A percentile compares a stretch with the other conserved stretches of the same genome.
Conservation (phyloP, 2,888 invertebrate genomes). For the Andricus curvator region DNA sequence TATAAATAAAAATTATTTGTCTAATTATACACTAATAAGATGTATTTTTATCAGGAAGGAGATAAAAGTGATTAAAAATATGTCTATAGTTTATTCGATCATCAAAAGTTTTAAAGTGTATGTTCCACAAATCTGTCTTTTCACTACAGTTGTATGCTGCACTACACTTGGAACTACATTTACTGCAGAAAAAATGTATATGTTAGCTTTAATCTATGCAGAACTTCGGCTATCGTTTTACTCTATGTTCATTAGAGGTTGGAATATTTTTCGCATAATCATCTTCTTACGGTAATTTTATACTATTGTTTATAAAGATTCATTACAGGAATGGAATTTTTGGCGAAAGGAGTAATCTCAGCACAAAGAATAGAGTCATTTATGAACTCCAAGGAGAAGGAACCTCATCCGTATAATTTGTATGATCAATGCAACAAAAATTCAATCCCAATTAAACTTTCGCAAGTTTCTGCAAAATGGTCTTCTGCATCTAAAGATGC, state of each 20-base stretch:
- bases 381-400: constrained; percentile 46
- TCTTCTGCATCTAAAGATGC: constrained; percentile 81
- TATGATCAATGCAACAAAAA: not conserved
- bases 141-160: constrained; percentile 84
- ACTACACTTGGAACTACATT: constrained; percentile 82
- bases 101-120: constrained; percentile 84
- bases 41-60: constrained; percentile 77
- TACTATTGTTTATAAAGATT: not conserved
- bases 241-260: constrained; percentile 81
- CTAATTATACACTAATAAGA: too few species aligned
- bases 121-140: constrained; percentile 85
- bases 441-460: constrained; percentile 77
- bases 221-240: constrained; percentile 87
- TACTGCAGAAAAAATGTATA: constrained; percentile 86
- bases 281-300: not conserved
- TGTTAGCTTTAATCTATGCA: constrained; percentile 86
- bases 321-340: not conserved
- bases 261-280: too few species aligned
- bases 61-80: constrained; percentile 77
- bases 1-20: too few species aligned
- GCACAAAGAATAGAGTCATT: not conserved
- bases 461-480: constrained; percentile 86
- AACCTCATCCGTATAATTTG: not conserved
- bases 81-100: constrained; percentile 81
- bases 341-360: not conserved